Evolutionary conservation across 2,888 invertebrate species (phyloP).

Genomic region (Eremobia ochroleuca): DNA sequence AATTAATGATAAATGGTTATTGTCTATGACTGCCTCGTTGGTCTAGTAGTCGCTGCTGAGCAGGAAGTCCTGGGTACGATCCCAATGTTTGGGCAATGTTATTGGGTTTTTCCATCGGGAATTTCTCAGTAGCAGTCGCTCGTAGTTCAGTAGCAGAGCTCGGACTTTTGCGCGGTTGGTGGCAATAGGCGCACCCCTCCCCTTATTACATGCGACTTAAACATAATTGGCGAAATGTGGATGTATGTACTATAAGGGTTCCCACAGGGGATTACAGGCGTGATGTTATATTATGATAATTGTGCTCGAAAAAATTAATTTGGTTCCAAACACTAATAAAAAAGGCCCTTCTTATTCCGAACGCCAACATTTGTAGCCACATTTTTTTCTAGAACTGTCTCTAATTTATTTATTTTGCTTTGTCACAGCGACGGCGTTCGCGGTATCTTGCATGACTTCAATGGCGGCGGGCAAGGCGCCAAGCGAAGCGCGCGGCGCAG

Average conservation of each 20-base stretch:
- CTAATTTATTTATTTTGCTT: conserved; percentile 17
- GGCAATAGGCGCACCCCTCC: background rate
- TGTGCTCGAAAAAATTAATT: background rate
- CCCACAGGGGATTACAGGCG: background rate
- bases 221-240: background rate
- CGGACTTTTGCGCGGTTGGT: background rate
- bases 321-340: background rate
- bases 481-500: conserved; percentile 96
- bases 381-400: background rate
- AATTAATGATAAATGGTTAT: background rate
- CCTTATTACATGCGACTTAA: background rate
- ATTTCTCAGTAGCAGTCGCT: background rate
- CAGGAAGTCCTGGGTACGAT: background rate
- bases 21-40: background rate
- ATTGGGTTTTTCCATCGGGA: background rate
- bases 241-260: background rate
- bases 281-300: background rate
- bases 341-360: background rate
- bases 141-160: too few species aligned
- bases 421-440: conserved; percentile 95
- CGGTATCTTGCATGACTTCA: conserved; percentile 98
- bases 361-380: background rate
- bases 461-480: conserved; percentile 95
- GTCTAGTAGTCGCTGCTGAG: background rate
- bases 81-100: background rate